phyloP scores from a whole-genome alignment of 2,797 vertebrate genomes.

The Macrochelys suwanniensis region DNA sequence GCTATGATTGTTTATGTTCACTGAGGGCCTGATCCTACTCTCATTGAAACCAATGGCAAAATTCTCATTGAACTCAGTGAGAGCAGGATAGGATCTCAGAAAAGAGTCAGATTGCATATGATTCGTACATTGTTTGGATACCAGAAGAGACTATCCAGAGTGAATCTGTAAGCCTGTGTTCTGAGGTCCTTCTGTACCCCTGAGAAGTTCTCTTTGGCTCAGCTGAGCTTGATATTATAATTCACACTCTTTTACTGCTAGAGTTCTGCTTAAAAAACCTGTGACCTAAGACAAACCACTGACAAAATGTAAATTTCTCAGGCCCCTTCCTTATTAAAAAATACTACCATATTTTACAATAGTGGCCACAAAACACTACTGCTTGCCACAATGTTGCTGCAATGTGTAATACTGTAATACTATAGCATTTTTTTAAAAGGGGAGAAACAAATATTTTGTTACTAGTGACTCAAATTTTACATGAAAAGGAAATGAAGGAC shows the following conservation, averaged over 20 bases:
- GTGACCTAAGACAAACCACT: accelerated
- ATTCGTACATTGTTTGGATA: neutral
- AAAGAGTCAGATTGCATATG: neutral
- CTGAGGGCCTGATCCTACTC: neutral
- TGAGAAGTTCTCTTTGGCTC: neutral
- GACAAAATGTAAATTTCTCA: neutral
- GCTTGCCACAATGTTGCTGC: neutral
- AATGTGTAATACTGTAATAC: neutral
- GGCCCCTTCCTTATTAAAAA: neutral
- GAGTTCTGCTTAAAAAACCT: neutral
- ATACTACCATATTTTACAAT: neutral
- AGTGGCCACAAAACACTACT: neutral
- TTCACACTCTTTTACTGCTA: neutral
- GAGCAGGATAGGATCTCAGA: neutral
- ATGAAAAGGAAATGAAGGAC: neutral
- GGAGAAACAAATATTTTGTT: neutral
- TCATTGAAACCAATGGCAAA: neutral
- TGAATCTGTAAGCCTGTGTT: neutral
- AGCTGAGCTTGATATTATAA: neutral
- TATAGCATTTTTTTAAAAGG: neutral
- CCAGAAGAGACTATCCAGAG: neutral
- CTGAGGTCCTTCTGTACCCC: neutral
- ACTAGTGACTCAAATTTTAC: neutral
- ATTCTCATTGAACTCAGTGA: neutral
- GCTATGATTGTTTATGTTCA: neutral